A percentile compares a stretch with the other conserved stretches of the same genome.
phyloP scores from a whole-genome alignment of 2,797 vertebrate genomes.

The Rhynchonycteris naso region DNA sequence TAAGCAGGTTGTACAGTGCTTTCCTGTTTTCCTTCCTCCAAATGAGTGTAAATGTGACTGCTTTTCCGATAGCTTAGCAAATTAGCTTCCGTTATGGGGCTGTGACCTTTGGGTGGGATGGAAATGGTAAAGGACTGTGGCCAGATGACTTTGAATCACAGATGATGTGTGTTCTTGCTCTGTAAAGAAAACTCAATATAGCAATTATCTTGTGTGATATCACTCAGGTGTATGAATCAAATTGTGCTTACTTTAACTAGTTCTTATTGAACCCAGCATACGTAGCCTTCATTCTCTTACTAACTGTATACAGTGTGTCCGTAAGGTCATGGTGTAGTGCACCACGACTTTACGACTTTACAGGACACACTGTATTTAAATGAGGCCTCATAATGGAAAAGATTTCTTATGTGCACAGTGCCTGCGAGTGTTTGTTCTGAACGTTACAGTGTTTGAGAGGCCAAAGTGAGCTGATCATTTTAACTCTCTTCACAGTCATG shows the following conservation, averaged over 20 bases:
- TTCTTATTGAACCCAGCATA: neutral
- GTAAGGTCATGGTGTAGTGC: no score
- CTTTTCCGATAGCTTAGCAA: neutral
- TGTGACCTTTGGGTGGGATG: neutral
- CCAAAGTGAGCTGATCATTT: neutral
- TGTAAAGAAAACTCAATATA: neutral
- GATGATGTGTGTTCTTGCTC: neutral
- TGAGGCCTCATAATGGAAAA: neutral
- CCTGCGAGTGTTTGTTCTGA: neutral
- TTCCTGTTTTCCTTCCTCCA: neutral
- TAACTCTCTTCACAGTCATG: neutral
- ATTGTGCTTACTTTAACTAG: neutral
- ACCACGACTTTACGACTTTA: no score
- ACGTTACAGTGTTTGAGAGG: neutral
- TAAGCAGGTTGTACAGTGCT: neutral
- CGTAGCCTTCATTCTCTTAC: neutral
- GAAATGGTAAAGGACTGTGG: neutral
- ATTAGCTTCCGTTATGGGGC: neutral
- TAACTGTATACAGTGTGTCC: no score
- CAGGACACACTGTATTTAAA: no score
- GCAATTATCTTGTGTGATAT: neutral
- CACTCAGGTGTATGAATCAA: neutral
- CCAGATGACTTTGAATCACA: neutral
- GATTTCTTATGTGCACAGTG: neutral
- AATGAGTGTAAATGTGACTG: neutral